Conservation (phyloP, 1,140 invertebrate genomes). For the Wasmannia auropunctata region DNA sequence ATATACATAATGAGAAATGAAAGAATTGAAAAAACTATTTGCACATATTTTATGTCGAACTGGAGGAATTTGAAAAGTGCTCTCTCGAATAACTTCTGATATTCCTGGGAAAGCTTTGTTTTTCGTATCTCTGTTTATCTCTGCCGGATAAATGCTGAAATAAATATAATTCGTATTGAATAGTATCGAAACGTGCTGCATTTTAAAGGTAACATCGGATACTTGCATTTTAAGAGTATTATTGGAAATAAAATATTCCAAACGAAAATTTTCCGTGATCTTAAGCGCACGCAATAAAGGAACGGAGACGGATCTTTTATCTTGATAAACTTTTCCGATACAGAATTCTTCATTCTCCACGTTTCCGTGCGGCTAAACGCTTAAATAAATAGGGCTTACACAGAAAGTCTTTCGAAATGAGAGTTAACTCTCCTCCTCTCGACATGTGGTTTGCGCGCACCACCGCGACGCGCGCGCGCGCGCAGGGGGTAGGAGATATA, state of each 20-base stretch:
- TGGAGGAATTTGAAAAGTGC: neutral
- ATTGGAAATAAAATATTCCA: neutral
- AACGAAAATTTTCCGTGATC: neutral
- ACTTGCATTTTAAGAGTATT: neutral
- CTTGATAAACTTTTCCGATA: neutral
- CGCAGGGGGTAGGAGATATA: neutral
- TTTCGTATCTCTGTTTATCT: neutral
- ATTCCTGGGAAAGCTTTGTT: neutral
- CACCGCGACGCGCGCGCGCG: neutral
- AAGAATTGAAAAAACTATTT: neutral
- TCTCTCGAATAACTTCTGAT: neutral
- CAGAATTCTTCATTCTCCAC: neutral
- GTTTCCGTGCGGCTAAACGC: neutral
- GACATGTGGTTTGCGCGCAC: conserved; percentile 5
- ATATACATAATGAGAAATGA: neutral
- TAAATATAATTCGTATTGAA: neutral
- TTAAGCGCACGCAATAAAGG: neutral
- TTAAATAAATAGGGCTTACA: conserved; percentile 44
- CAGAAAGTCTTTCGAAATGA: conserved; percentile 40
- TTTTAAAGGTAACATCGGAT: neutral
- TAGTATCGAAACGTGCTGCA: neutral
- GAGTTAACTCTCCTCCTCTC: conserved; percentile 23
- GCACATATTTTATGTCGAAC: neutral
- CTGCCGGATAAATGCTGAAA: neutral
- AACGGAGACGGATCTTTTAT: neutral